Evolutionary conservation across 2,888 invertebrate species (phyloP), one percentile per base, ranked within the genome.

Genomic region (Zaprionus lineosus): DNA sequence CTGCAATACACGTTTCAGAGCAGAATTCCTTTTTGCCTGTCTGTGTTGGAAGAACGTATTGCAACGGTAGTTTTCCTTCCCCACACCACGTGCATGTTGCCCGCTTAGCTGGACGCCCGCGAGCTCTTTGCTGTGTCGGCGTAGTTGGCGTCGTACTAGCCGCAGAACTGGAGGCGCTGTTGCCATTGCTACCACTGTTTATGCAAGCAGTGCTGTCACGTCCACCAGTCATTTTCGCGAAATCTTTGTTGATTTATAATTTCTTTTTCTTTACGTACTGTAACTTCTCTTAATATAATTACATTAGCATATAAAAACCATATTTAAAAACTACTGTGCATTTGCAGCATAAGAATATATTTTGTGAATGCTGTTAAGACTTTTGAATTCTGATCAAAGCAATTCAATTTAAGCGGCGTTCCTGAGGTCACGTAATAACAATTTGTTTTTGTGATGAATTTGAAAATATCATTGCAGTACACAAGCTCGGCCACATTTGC

Each of bases 1-100:
- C 96, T 0, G 95, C 94, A 37, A 97, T 92, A 90, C 97, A 97
- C 19, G 94, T 94, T 90, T 96, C 96, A 0, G 97, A 96, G 90
- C 97, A 97, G 89, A 97, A 97, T 87, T 97, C 97, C 86, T 96
- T 97, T 86, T 96, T 97, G 7, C 96, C 96, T 88, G 95, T 95
- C 84, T 95, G 95, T 1, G 89, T 89, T 6, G 97, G 97, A 67
- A 96, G 91, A 19, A 97, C 95, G 90, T 96, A 97, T 87, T 96
- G 96, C 46, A 97, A 89, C 1, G 95, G 94, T 65, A 94, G 93
- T 90, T 95, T 95, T 61, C 93, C 94, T 90, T 96, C 96, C 53
- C 94, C 94, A 88, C 96, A 96, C 96, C 96, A 96, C 12, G 95
- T 95, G 90, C 96, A 96, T 2, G 88, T 86, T 5, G 88, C 87